Percentiles rank a stretch among this genome's conserved stretches.
These are phyloP conservation scores for Hippasteria phrygiana DNA, from an alignment of 53 echinoderm and acorn worm species.

Conservation along the genomic window DNA sequence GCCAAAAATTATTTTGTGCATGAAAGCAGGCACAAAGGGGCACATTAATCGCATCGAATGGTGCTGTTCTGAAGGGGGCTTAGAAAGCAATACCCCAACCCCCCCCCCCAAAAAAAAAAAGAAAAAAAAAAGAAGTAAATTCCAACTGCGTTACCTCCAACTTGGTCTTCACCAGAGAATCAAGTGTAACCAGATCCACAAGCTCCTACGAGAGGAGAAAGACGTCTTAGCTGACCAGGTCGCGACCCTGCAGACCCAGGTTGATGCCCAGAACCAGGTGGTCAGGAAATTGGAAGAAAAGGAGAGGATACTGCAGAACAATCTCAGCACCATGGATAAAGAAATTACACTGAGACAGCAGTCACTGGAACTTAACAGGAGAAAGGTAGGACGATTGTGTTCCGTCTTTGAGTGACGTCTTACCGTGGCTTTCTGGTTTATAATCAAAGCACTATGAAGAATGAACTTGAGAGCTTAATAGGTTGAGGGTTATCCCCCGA, in stretches of 20 bases:
- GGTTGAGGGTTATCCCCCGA: too few species aligned
- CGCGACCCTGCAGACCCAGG: constrained; percentile 95
- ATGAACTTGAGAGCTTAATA: too few species aligned
- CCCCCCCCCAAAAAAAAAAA: too few species aligned
- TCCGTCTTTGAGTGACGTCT: too few species aligned
- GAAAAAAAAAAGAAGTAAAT: too few species aligned
- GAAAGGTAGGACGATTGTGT: constrained; percentile 84
- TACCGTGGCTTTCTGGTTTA: too few species aligned
- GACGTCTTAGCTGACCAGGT: constrained; percentile 98
- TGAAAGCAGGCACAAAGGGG: too few species aligned
- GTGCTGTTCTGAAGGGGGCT: too few species aligned
- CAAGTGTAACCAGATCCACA: constrained; percentile 97
- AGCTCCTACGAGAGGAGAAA: constrained; percentile 95
- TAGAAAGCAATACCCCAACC: too few species aligned
- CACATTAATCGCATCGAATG: too few species aligned
- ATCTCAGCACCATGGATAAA: constrained; percentile 87
- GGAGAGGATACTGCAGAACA: constrained; percentile 92
- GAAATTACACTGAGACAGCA: constrained; percentile 86
- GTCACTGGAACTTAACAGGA: constrained; percentile 86
- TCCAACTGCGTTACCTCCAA: background rate
- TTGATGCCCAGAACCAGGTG: constrained; percentile 99
- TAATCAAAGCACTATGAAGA: too few species aligned
- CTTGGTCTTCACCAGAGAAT: constrained; percentile 74
- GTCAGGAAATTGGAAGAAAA: constrained; percentile 95
- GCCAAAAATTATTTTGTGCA: too few species aligned